Base-by-base conservation (phyloP, 2,888 invertebrate genomes). In the Octonoba sinensis region DNA sequence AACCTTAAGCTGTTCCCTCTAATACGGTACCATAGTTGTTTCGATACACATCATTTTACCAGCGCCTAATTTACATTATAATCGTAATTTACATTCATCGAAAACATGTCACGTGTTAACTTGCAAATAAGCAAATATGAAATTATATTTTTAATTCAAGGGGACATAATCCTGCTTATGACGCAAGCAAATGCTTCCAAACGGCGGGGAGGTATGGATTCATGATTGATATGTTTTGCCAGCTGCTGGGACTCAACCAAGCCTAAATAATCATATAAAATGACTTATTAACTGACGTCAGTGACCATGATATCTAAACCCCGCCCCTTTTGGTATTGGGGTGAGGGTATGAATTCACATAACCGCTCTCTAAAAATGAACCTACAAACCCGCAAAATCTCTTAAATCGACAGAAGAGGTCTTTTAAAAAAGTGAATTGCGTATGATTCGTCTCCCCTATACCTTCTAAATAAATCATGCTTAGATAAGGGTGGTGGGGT, bases 251-350 rank as follows among this genome's bases (percentile, higher is more conserved):
- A 54, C 56, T 44, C 79, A 81, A 44, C 64, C 69, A 54, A 56
- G 73, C 73, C 22, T 1, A 64, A 73, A 24, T 81, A 81, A 81
- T 64, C 8, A 51, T 20, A 64, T 62, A 64, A 81, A 73, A 74
- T 81, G 79, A 81, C 73, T 81, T 81, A 81, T 81, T 81, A 81
- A 81, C 62, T 81, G 79, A 81, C 79, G 79, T 81, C 79, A 81
- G 56, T 51, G 51, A 54, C 65, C 66, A 66, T 44, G 60, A 75
- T 75, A 59, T 67, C 24, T 60, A 69, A 47, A 54, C 66, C 66
- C 78, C 66, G 36, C 72, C 78, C 46, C 44, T 47, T 62, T 36
- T 36, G 36, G 36, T 36, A 36, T 36, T 8, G 36, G 36, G 36
- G 36, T 36, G 36, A 36, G 36, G 36, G 36, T 36, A 36, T 36